Evolutionary conservation across 2,797 vertebrate genomes (phyloP), one percentile per base, ranked within the genome.

Genomic region (Hydrolagus colliei): DNA sequence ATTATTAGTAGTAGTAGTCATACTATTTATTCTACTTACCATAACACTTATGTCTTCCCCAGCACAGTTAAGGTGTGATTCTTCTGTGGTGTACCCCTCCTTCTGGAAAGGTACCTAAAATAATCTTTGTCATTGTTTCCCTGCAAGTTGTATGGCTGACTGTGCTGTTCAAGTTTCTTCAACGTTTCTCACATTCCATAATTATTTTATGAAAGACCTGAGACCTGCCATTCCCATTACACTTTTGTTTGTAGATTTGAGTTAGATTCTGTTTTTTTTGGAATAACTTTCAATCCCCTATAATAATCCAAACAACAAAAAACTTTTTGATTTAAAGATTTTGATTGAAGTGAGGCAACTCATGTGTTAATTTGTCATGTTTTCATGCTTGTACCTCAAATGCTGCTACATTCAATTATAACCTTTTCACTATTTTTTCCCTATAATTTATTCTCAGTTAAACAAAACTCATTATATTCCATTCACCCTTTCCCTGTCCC

Each of bases 41-140:
- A n/a, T 62, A 52, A n/a, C 61, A 79, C 52, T 20, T 18, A 63
- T 27, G 61, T 63, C 27, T 80, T 32, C 78, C 62, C 62, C 67
- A 32, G n/a, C 63, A 67, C 32, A 7, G 63, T 80, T 80, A 16
- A 67, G 22, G 32, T 65, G 32, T 14, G 9, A 65, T 63, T 22
- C 12, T 27, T 1, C 12, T 27, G 67, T 80, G n/a, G 62, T 80
- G 61, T 16, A 12, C 22, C 22, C 22, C 35, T 80, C n/a, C 62
- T 67, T 80, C 62, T 80, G 78, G 62, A 63, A n/a, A 80, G 78
- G 16, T 80, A 63, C 7, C 62, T 20, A n/a, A 80, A 32, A 14
- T 14, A 63, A 65, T 80, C 62, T 80, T 65, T n/a, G 11, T 18
- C 3, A 79, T 65, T 63, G 18, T 80, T 63, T 35, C 22, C 32